phyloP scores from a whole-genome alignment of 2,113 vertebrate genomes.

The Coregonus clupeaformis region DNA sequence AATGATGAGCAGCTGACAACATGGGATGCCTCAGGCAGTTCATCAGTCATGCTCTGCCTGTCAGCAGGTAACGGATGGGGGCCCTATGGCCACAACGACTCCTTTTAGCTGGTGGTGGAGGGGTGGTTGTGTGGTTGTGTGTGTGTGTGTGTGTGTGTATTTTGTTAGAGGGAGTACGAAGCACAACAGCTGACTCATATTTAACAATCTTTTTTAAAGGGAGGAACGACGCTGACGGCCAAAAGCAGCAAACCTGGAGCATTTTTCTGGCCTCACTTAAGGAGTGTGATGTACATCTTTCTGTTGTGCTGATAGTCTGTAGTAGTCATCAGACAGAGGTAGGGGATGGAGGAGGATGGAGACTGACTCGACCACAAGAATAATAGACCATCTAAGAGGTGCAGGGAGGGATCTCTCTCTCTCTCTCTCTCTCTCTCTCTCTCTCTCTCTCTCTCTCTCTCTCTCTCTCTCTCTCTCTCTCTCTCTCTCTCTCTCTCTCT shows the following conservation, averaged over 20 bases:
- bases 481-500: too few relatives aligned
- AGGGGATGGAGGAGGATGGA: background rate
- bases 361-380: conserved; percentile 25
- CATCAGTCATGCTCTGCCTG: conserved; percentile 97
- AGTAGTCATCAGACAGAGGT: conserved; percentile 46
- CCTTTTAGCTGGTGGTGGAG: conserved; percentile 78
- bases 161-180: conserved; percentile 80
- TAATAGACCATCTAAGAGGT: conserved; percentile 58
- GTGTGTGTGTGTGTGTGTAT: too few relatives aligned
- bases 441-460: background rate
- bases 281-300: conserved; percentile 32
- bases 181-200: conserved; percentile 73
- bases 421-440: background rate
- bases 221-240: conserved; percentile 46
- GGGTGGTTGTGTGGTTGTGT: conserved; percentile 6
- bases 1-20: conserved; percentile 99
- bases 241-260: conserved; percentile 46
- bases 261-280: conserved; percentile 44
- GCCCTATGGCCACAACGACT: conserved; percentile 87
- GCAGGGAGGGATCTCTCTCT: background rate
- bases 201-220: conserved; percentile 88
- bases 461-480: background rate
- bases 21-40: conserved; percentile 89
- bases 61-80: conserved; percentile 96
- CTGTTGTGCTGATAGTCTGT: conserved; percentile 49